Base-by-base conservation (phyloP, 2,113 vertebrate species). In the Meriones unguiculatus region DNA sequence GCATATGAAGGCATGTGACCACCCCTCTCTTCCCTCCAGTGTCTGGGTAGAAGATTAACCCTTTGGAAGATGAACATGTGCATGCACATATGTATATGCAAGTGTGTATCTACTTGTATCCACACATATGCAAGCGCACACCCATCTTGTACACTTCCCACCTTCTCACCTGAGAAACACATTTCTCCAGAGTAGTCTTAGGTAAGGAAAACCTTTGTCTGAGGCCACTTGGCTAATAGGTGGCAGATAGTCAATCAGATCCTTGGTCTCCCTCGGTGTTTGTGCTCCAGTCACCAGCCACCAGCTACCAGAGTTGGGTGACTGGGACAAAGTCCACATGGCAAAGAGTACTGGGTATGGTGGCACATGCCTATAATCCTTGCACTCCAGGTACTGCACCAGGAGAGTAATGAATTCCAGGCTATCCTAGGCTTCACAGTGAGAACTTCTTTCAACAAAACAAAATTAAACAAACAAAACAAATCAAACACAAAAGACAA, bases 81-180 rank as follows among this genome's bases (percentile, higher is more conserved):
- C 24, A 2, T 30, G 57, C 18, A 18, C 28, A 8, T 0, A 2
- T 38, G 12, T 15, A 35, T 30, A 90, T 2, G 28, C 59, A 35
- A 22, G 1, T 20, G 50, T 59, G 30, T 30, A 91, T 20, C 5
- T 75, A 50, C 41, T 25, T 8, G 41, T 30, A 50, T 38, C 12
- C 50, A 57, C 78, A 59, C 14, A 15, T 35, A 73, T 46, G 24
- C 7, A 81, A 38, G 24, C 28, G 28, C 10, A 87, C 12, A 78
- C 52, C 20, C 38, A 46, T 0, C 7, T 6, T 7, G 10, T 32
- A 90, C 4, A 72, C 5, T 1, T 4, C 25, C n/a, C 2, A 50
- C 50, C 50, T 38, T 11, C 41, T 46, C 13, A 15, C 5, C 0
- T 22, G 70, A 50, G 52, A 80, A 35, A 35, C 9, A 7, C 24